Conservation (phyloP, 2,113 vertebrate species). For the Menidia beryllina region DNA sequence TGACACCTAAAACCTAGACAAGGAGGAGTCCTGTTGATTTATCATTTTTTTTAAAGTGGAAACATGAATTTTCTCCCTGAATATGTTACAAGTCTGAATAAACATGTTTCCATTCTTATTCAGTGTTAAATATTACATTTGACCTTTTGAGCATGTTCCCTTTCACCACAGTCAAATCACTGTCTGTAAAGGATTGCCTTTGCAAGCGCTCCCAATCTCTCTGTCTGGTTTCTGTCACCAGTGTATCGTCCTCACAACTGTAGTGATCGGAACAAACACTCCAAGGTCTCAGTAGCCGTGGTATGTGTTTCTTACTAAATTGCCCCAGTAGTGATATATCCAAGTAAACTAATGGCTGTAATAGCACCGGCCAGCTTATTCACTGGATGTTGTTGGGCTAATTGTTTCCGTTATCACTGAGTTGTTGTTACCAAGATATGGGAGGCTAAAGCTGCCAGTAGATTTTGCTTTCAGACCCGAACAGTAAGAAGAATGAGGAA, state of each 20-base stretch:
- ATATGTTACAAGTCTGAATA: too few relatives aligned
- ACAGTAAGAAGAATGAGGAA: slow-evolving; percentile 25
- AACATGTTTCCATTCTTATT: too few relatives aligned
- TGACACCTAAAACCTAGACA: background rate
- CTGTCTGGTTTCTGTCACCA: slow-evolving; percentile 26
- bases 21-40: too few relatives aligned
- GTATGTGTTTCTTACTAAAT: slow-evolving; percentile 57
- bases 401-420: slow-evolving; percentile 62
- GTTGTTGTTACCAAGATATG: slow-evolving; percentile 39
- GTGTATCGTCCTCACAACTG: slow-evolving; percentile 9
- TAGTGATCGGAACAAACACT: slow-evolving; percentile 21
- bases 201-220: slow-evolving; percentile 22
- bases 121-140: slow-evolving; percentile 23
- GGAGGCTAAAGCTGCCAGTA: slow-evolving; percentile 40
- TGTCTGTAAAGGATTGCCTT: slow-evolving; percentile 32
- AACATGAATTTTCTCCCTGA: too few relatives aligned
- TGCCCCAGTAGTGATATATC: slow-evolving; percentile 48
- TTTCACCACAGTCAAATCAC: background rate
- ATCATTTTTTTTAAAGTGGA: too few relatives aligned
- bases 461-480: slow-evolving; percentile 41
- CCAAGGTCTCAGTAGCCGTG: slow-evolving; percentile 35
- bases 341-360: slow-evolving; percentile 37
- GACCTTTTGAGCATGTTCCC: slow-evolving; percentile 38
- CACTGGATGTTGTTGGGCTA: slow-evolving; percentile 43
- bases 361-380: slow-evolving; percentile 47